A percentile compares a stretch with the other conserved stretches of the same genome.
Evolutionary conservation across 1,140 invertebrate species (phyloP).

Genomic region (Cecropterus lyciades): DNA sequence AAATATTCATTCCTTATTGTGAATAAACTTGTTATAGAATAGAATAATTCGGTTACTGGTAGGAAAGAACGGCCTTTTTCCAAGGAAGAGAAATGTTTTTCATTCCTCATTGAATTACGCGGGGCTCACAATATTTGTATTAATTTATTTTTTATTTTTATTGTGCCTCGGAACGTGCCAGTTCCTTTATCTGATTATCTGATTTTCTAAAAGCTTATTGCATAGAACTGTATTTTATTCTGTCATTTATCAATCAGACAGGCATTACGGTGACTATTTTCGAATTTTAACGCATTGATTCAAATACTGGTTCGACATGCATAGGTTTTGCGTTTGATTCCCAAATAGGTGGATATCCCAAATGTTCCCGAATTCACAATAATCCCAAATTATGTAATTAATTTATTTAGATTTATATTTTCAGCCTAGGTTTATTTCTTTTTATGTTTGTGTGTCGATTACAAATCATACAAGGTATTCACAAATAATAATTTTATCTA

Average conservation of each 20-base stretch:
- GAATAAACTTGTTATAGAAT: constrained; percentile 78
- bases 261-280: no score
- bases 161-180: constrained; percentile 51
- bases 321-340: no score
- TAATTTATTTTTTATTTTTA: constrained; percentile 72
- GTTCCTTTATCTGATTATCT: constrained; percentile 52
- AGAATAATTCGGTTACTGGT: constrained; percentile 76
- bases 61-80: constrained; percentile 54
- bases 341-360: no score
- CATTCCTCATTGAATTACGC: constrained; percentile 71
- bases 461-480: no score
- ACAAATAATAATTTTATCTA: no score
- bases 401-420: no score
- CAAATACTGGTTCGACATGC: no score
- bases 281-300: no score
- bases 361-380: no score
- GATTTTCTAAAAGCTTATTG: constrained; percentile 38
- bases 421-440: no score
- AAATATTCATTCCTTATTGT: constrained; percentile 70
- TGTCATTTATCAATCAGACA: neutral
- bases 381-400: no score
- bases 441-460: no score
- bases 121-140: constrained; percentile 74
- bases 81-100: constrained; percentile 53
- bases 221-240: constrained; percentile 28